Conservation (phyloP, 2,888 invertebrate species). For the Drosophila paranaensis region DNA sequence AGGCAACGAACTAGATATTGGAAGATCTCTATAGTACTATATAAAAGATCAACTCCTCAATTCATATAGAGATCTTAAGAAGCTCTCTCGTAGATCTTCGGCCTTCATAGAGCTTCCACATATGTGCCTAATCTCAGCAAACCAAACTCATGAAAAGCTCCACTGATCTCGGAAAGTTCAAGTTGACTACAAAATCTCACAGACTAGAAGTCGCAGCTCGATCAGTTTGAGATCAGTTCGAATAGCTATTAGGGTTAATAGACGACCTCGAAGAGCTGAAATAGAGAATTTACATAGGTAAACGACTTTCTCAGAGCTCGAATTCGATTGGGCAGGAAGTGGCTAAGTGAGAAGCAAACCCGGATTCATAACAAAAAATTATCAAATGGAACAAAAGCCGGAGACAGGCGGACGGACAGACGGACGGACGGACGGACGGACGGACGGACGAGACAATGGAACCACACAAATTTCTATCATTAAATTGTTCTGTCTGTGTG, state of each 20-base stretch:
- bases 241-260: constrained; percentile 25
- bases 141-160: background rate
- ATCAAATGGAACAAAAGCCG: constrained; percentile 11
- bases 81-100: background rate
- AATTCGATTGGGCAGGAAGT: constrained; percentile 11
- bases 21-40: too few species aligned
- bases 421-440: background rate
- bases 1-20: too few species aligned
- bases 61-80: too few species aligned
- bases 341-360: background rate
- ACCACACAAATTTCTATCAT: constrained; percentile 13
- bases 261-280: constrained; percentile 10
- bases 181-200: background rate
- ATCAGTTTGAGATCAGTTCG: background rate
- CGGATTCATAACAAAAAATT: constrained; percentile 6
- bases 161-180: background rate
- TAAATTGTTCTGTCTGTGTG: constrained; percentile 15
- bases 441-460: background rate
- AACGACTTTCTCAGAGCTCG: constrained; percentile 28
- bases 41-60: too few species aligned
- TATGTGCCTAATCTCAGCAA: too few species aligned
- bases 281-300: constrained; percentile 9
- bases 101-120: too few species aligned
- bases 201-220: background rate
- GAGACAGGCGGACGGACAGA: background rate